phyloP scores from a whole-genome alignment of 1,140 invertebrate species.

The Euura lappo region DNA sequence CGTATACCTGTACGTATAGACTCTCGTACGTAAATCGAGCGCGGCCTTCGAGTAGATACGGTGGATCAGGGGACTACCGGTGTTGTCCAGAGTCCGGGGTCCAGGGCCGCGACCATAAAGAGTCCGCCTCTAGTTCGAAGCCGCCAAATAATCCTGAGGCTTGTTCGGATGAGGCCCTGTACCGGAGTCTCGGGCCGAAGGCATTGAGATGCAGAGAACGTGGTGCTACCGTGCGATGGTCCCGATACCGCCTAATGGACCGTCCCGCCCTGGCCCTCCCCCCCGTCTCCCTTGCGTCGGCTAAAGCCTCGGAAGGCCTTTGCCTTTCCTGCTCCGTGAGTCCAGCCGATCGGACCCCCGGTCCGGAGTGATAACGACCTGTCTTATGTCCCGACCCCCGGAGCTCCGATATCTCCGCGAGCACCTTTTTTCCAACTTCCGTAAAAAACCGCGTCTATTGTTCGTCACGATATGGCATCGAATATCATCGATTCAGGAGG shows the following conservation, averaged over 20 bases:
- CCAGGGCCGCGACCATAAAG: conserved; percentile 15
- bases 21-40: background rate
- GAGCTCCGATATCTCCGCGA: background rate
- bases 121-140: background rate
- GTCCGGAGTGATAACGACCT: conserved; percentile 13
- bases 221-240: conserved; percentile 62
- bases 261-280: conserved; percentile 47
- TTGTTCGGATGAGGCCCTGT: conserved; percentile 24
- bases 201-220: conserved; percentile 62
- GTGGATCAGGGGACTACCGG: conserved; percentile 56
- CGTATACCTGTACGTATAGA: background rate
- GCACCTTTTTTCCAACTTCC: background rate
- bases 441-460: too few species aligned
- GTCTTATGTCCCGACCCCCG: conserved; percentile 11
- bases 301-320: conserved; percentile 2
- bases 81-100: conserved; percentile 49
- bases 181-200: conserved; percentile 18
- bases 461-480: too few species aligned
- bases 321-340: conserved; percentile 1
- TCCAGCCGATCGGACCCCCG: conserved; percentile 12
- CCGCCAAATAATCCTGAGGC: conserved; percentile 21
- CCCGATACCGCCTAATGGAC: conserved; percentile 62
- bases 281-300: conserved; percentile 14
- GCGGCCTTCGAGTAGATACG: conserved; percentile 14
- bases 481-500: too few species aligned